Evolutionary conservation across 2,113 vertebrate genomes (phyloP).

Genomic region (human): GRCh38 chr15:57297001-57297500

Average conservation of each 20-base stretch:
- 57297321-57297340: background rate
- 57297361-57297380: background rate
- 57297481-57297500: background rate
- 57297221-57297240: background rate
- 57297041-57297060: background rate
- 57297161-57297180: slow-evolving; percentile 55
- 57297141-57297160: slow-evolving; percentile 45
- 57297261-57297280: background rate
- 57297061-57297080: background rate
- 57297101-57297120: slow-evolving; percentile 34
- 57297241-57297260: background rate
- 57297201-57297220: background rate
- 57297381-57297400: slow-evolving; percentile 10
- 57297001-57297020: background rate
- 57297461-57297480: background rate
- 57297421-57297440: background rate
- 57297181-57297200: slow-evolving; percentile 48
- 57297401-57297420: background rate
- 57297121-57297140: slow-evolving; percentile 61
- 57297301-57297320: background rate
- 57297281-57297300: background rate
- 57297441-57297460: background rate
- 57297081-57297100: slow-evolving; percentile 2
- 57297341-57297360: background rate
- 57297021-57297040: background rate